A percentile compares a stretch with the other conserved stretches of the same genome.
These are phyloP conservation scores for Marmota monax DNA, from an alignment of 2,113 vertebrate species.

Conservation along the genomic window DNA sequence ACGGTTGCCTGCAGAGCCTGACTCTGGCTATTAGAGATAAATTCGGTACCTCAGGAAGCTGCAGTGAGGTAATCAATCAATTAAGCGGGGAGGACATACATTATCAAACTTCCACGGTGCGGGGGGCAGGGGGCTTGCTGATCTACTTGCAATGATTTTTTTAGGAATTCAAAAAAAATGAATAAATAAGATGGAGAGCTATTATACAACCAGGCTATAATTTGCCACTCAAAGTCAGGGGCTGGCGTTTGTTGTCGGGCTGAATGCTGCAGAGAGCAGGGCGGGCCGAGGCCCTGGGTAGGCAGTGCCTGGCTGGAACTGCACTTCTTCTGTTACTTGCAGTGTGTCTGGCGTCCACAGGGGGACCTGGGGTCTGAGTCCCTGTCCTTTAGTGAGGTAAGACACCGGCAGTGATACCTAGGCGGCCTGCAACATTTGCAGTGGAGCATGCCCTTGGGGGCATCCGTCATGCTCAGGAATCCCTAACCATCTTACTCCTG, in stretches of 20 bases:
- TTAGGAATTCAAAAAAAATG: slow-evolving; percentile 84
- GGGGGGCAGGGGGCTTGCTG: slow-evolving; percentile 88
- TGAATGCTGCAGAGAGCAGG: fast-evolving
- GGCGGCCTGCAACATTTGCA: fast-evolving
- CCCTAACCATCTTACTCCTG: fast-evolving
- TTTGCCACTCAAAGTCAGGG: slow-evolving; percentile 79
- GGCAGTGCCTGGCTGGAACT: too few relatives aligned
- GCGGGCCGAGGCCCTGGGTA: neutral
- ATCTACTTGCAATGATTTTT: slow-evolving; percentile 88
- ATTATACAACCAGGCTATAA: slow-evolving; percentile 76
- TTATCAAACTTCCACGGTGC: slow-evolving; percentile 91
- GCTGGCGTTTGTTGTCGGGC: slow-evolving; percentile 13
- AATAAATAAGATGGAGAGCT: slow-evolving; percentile 78
- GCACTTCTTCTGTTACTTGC: neutral
- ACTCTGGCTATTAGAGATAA: slow-evolving; percentile 96
- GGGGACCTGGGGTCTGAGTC: neutral
- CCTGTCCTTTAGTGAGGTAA: neutral
- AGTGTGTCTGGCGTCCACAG: neutral
- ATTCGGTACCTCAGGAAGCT: slow-evolving; percentile 93
- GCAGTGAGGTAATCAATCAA: slow-evolving; percentile 95
- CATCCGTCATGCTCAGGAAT: fast-evolving
- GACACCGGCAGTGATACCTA: too few relatives aligned
- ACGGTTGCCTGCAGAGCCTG: slow-evolving; percentile 92
- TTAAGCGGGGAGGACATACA: slow-evolving; percentile 93
- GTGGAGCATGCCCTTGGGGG: fast-evolving